Evolutionary conservation across 2,113 vertebrate genomes (phyloP), one percentile per base, ranked within the genome.

Genomic region (Indicator maculatus): DNA sequence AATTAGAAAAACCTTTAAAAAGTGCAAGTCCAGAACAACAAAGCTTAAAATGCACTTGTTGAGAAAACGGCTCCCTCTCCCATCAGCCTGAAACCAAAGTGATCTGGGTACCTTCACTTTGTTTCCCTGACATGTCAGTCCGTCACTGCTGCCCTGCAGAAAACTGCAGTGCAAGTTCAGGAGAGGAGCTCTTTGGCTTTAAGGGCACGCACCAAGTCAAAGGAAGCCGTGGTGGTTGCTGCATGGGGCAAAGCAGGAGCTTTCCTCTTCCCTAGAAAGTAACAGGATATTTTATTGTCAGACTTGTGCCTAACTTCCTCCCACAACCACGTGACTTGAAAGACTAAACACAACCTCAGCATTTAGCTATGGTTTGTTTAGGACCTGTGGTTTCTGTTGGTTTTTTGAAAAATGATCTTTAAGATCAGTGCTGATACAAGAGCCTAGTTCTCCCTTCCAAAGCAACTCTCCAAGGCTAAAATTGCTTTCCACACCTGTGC

Each of bases 161-260:
- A 21, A 83, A 52, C 50, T 7, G 59, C 88, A 80, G 61, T 11
- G 4, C 7, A 18, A 39, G 64, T 45, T 70, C 36, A 61, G 81
- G 91, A 95, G 82, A 67, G 69, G 58, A 85, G 60, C 64, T 93
- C 94, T 94, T 92, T 93, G 89, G 89, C 67, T 89, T 89, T 84
- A 81, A 64, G 50, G 66, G 60, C 3, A 4, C 5, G 14, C 74
- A 61, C 77, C 80, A 72, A 81, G n/a, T 71, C 65, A n/a, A 56
- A 83, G 86, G 76, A 72, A 45, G 41, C 53, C 28, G 36, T 7
- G 16, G 56, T 56, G 60, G 26, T 67, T 56, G 39, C 76, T 59
- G 88, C 52, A 28, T 60, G 16, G 52, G 39, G 39, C 10, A 17
- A 65, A 79, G 36, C 64, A 76, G 75, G 39, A 56, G 53, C 39